Evolutionary conservation across 2,888 invertebrate genomes (phyloP), one percentile per base, ranked within the genome.

Genomic region (Theristus sp.): DNA sequence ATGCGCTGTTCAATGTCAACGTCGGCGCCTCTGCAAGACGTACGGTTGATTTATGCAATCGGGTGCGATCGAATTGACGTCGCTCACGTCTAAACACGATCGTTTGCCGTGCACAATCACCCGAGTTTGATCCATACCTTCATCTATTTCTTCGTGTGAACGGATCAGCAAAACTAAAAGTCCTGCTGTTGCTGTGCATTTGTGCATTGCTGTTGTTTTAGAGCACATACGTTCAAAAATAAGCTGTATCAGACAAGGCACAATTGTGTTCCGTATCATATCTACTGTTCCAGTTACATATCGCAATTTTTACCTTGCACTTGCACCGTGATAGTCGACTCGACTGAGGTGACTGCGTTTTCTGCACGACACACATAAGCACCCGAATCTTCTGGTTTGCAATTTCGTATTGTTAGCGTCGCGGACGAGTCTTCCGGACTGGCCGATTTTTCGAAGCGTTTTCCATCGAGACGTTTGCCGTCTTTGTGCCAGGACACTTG

Each of bases 311-410:
- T 38, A 49, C 49, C 49, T 49, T 24, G 49, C 6, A 49, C 24
- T 24, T 49, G 20, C n/a, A 49, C 49, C 3, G 49, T 49, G 49
- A 49, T 20, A 3, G 49, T 49, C 13, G 3, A 17, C 49, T 49
- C 49, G 6, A 49, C 49, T 6, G 49, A 3, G 20, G 49, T 24
- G 3, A 49, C 24, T 17, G 26, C 59, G 52, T 66, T 65, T 13
- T 63, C 53, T 1, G 59, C 61, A 1, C 62, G 53, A 31, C 65
- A 61, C 52, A 62, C 64, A 62, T 69, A 72, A n/a, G 62, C 61
- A 1, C 69, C 69, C 2, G 64, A 62, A 62, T 70, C 71, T 22
- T 61, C 57, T 1, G 58, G 31, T 27, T 58, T 56, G 25, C 64
- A 62, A 47, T 66, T 17, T 3, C n/a, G 3, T 10, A 49, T 49